These are phyloP conservation scores for Chondrilla cf. caribensis DNA, from an alignment of 37 sponge, comb jelly and placozoan species.

Conservation along the genomic window DNA sequence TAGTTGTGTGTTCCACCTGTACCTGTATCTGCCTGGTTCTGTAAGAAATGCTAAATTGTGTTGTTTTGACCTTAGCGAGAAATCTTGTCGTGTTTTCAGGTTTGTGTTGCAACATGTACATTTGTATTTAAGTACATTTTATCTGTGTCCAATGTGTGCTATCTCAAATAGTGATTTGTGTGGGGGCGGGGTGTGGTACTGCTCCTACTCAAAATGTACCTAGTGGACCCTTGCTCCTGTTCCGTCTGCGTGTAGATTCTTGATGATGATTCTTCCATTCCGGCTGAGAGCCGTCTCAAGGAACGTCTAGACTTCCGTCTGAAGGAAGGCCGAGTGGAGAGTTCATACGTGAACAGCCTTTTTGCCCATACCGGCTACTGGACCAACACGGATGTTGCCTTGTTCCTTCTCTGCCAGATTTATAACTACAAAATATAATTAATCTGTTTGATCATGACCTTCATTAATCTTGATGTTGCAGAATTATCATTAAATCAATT, in stretches of 20 bases:
- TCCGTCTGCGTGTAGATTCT: conserved; percentile 33
- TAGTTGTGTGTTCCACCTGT: not conserved
- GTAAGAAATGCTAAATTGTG: too few species aligned
- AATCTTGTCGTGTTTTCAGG: too few species aligned
- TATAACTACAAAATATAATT: conserved; percentile 41
- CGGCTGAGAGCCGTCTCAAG: conserved; percentile 40
- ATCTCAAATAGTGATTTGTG: too few species aligned
- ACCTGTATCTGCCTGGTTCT: too few species aligned
- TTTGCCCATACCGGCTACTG: conserved; percentile 86
- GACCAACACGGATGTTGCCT: conserved; percentile 62
- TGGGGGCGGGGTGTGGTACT: too few species aligned
- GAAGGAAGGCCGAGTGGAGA: conserved; percentile 66
- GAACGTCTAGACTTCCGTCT: conserved; percentile 80
- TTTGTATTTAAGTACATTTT: too few species aligned
- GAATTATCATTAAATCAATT: not conserved
- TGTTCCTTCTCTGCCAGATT: conserved; percentile 74
- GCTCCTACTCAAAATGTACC: too few species aligned
- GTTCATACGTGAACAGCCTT: conserved; percentile 70
- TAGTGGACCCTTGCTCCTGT: too few species aligned
- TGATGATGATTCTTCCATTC: conserved; percentile 41
- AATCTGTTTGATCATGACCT: not conserved
- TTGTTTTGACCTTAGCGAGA: too few species aligned
- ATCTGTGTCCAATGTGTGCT: too few species aligned
- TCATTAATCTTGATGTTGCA: not conserved
- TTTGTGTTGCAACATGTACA: too few species aligned